A percentile compares a stretch with the other conserved stretches of the same genome.
Evolutionary conservation across 2,797 vertebrate species (phyloP).

Genomic region (Anguilla pacifica): DNA sequence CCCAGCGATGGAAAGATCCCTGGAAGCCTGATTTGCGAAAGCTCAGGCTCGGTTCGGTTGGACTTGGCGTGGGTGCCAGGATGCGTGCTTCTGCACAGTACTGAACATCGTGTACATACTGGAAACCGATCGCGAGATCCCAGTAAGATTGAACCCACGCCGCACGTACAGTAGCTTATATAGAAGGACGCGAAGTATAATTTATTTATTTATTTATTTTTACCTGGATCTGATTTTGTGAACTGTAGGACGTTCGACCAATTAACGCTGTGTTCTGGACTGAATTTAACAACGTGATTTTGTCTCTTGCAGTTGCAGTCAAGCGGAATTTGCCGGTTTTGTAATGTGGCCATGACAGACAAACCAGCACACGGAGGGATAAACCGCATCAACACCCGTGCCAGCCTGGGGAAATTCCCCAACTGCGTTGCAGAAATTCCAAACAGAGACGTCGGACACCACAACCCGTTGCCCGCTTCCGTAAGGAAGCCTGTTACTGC

Average conservation of each 20-base stretch:
- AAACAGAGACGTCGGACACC: not conserved
- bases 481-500: not conserved
- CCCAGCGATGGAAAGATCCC: too few relatives aligned
- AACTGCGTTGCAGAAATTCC: not conserved
- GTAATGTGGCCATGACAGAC: not conserved
- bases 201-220: not conserved
- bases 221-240: not conserved
- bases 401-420: not conserved
- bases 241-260: not conserved
- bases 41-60: too few relatives aligned
- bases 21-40: too few relatives aligned
- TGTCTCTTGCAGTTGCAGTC: not conserved
- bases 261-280: not conserved
- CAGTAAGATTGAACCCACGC: too few relatives aligned
- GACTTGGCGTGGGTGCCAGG: too few relatives aligned
- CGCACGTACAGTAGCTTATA: too few relatives aligned
- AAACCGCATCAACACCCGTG: not conserved
- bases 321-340: not conserved
- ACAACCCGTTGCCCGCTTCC: too few relatives aligned
- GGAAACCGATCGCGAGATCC: too few relatives aligned
- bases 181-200: too few relatives aligned
- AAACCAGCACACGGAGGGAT: not conserved
- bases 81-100: too few relatives aligned
- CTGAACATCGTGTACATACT: too few relatives aligned
- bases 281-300: not conserved